Evolutionary conservation across 2,797 vertebrate genomes (phyloP).

Genomic region (Balearica regulorum): DNA sequence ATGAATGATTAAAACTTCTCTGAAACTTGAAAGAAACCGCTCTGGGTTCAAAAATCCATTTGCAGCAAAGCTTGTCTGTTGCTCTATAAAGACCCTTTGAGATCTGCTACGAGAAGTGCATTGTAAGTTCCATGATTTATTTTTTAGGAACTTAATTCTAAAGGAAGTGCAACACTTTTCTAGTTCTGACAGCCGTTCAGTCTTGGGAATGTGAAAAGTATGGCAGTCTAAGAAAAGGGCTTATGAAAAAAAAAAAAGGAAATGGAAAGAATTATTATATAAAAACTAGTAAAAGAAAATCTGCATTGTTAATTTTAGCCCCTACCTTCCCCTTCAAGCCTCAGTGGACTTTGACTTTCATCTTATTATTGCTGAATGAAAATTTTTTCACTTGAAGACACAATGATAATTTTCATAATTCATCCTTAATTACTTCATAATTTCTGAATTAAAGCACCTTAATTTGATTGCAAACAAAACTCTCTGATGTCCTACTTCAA

Average conservation of each 20-base stretch:
- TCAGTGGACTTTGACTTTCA: background rate
- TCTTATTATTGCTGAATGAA: background rate
- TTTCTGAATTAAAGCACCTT: conserved; percentile 9
- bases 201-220: background rate
- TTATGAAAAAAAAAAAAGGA: background rate
- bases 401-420: background rate
- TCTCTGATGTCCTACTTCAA: background rate
- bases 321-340: conserved; percentile 1
- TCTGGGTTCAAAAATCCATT: background rate
- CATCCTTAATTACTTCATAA: conserved; percentile 20
- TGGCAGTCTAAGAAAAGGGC: background rate
- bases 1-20: background rate
- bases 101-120: background rate
- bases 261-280: background rate
- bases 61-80: background rate
- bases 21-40: background rate
- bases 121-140: background rate
- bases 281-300: background rate
- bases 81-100: background rate
- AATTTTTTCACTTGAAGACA: conserved; percentile 29
- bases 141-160: background rate
- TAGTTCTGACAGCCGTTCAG: background rate
- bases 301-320: background rate
- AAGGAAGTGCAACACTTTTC: background rate
- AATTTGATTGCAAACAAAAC: conserved; percentile 34